Evolutionary conservation across 2,797 vertebrate species (phyloP).

Genomic region (Trichosurus vulpecula): DNA sequence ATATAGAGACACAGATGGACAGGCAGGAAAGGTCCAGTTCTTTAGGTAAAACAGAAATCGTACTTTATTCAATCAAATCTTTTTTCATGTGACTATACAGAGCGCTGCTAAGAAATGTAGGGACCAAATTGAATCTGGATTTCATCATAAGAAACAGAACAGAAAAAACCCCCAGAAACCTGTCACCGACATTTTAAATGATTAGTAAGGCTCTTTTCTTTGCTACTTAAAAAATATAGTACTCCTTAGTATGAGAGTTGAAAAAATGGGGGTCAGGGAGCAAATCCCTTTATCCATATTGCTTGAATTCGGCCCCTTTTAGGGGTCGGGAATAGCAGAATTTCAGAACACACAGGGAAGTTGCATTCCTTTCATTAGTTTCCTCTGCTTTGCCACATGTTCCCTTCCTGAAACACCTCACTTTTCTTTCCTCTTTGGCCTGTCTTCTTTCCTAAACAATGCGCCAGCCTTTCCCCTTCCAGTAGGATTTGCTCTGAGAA

Average conservation of each 20-base stretch:
- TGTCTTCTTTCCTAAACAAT: conserved; percentile 24
- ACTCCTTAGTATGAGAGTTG: neutral
- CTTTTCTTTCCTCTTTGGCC: neutral
- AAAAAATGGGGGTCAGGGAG: neutral
- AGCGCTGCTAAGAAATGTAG: neutral
- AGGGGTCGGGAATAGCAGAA: neutral
- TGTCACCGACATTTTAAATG: neutral
- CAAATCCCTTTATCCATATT: conserved; percentile 15
- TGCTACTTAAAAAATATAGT: conserved; percentile 23
- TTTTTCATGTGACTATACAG: neutral
- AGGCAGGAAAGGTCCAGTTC: neutral
- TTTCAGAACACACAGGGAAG: conserved; percentile 26
- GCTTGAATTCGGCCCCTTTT: neutral
- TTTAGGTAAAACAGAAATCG: neutral
- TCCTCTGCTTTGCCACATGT: conserved; percentile 20
- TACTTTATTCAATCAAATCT: neutral
- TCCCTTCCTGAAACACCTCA: conserved; percentile 19
- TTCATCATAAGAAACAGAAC: neutral
- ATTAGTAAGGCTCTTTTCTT: conserved; percentile 15
- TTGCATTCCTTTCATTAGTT: neutral
- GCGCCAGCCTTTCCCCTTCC: conserved; percentile 22
- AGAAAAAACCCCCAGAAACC: neutral
- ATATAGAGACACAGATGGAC: neutral
- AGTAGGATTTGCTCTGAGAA: conserved; percentile 2
- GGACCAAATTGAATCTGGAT: neutral